These are phyloP conservation scores for Erebia palarica DNA, from an alignment of 2,888 invertebrate genomes.

Conservation along the genomic window DNA sequence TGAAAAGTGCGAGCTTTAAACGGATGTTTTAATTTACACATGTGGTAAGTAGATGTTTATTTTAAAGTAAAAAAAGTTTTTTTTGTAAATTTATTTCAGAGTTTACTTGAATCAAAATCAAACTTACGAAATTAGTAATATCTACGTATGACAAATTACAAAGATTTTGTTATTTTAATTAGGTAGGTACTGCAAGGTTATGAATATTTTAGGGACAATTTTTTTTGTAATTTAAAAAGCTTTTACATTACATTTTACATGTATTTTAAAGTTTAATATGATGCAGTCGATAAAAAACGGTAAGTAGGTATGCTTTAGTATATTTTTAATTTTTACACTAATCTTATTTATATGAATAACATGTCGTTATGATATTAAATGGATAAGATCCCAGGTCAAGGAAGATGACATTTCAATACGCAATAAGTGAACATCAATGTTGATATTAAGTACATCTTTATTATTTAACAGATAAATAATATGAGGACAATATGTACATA, in stretches of 20 bases:
- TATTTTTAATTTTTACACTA: not conserved
- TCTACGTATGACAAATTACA: too few species aligned
- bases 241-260: not conserved
- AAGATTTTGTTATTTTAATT: too few species aligned
- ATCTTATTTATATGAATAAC: conserved; percentile 4
- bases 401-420: conserved; percentile 26
- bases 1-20: conserved; percentile 36
- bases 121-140: too few species aligned
- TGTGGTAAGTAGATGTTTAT: conserved; percentile 25
- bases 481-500: not conserved
- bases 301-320: not conserved
- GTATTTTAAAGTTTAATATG: not conserved
- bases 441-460: not conserved
- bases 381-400: conserved; percentile 35
- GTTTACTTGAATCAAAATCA: too few species aligned
- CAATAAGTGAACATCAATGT: conserved; percentile 10
- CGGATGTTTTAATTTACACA: conserved; percentile 31
- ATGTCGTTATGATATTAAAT: conserved; percentile 20
- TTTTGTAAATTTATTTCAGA: too few species aligned
- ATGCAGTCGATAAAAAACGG: too few species aligned
- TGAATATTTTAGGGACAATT: too few species aligned
- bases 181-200: too few species aligned
- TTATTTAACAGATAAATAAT: not conserved
- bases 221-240: too few species aligned
- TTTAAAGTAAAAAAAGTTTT: not conserved